Evolutionary conservation across 2,113 vertebrate genomes (phyloP).

Genomic region (Ptilorrhoa leucosticta): DNA sequence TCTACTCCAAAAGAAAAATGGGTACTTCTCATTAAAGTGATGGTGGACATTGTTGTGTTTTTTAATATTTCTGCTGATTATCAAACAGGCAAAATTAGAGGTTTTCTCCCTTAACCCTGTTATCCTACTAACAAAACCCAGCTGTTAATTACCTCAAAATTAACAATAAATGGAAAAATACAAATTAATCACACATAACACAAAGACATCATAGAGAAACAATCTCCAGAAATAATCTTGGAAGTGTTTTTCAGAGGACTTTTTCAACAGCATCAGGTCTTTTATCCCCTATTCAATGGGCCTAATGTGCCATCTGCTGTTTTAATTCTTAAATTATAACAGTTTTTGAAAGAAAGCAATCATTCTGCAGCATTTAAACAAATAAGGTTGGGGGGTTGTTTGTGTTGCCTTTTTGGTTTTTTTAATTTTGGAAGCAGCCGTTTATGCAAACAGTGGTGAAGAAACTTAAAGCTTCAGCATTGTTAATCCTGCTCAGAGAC

Average conservation of each 20-base stretch:
- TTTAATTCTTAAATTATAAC: not conserved
- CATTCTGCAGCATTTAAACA: not conserved
- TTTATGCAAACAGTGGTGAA: not conserved
- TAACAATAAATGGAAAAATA: not conserved
- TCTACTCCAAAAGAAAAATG: not conserved
- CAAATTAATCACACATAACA: not conserved
- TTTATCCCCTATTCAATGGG: not conserved
- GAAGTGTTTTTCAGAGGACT: not conserved
- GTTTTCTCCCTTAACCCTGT: not conserved
- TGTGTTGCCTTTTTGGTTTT: not conserved
- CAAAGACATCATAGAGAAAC: not conserved
- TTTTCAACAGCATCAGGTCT: not conserved
- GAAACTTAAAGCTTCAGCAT: not conserved
- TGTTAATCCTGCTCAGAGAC: not conserved
- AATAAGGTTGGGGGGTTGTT: not conserved
- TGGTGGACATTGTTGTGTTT: not conserved
- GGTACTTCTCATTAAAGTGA: not conserved
- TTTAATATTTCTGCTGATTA: not conserved
- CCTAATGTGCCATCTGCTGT: conserved; percentile 33
- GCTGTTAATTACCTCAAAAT: not conserved
- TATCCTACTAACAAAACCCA: not conserved
- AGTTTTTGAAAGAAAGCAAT: not conserved
- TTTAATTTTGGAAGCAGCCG: not conserved
- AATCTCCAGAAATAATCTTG: not conserved
- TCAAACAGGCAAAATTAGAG: not conserved